Base-by-base conservation (phyloP, 2,797 vertebrate species). In the Oryzias dopingdopingensis region DNA sequence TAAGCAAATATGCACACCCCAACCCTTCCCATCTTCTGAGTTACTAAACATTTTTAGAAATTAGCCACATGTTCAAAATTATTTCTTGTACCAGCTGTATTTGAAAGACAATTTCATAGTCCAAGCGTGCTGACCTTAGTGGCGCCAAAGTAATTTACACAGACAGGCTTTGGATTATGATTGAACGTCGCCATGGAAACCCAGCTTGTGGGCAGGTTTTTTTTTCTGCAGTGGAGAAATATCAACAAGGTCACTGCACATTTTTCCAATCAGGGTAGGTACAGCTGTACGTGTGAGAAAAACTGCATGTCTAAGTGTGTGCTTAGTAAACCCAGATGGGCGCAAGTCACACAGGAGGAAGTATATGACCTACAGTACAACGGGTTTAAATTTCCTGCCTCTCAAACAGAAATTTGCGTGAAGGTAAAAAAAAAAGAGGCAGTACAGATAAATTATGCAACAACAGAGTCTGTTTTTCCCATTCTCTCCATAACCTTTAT, bases 141-240 rank as follows among this genome's bases (percentile, higher is more conserved):
- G 8, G 5, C 20, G 55, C 26, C 40, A 46, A 60, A 67, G 61
- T 26, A 49, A 24, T 37, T 50, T 61, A 65, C 20, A 20, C 63
- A 62, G 42, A 50, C 43, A 5, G 32, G 71, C 63, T 62, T 77
- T 56, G 67, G 16, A 65, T 86, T 66, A 57, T 60, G 67, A 49
- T 76, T 77, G 56, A 45, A 65, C 32, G 4, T 81, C 59, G 60
- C 74, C 66, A 67, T 72, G 62, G 72, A n/a, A 75, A 80, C 66
- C 23, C 52, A 16, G 29, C 40, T 45, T 8, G 42, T n/a, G 72
- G 51, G 29, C 54, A 60, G 66, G 75, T 77, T 62, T 74, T 67
- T 57, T 44, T 56, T 42, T 37, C 10, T 37, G 32, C 23, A 47
- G n/a, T 18, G 56, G 49, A 62, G 45, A 37, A 4, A 15, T 22